Evolutionary conservation across 2,113 vertebrate genomes (phyloP).

Genomic region (Psittacara wagleri): DNA sequence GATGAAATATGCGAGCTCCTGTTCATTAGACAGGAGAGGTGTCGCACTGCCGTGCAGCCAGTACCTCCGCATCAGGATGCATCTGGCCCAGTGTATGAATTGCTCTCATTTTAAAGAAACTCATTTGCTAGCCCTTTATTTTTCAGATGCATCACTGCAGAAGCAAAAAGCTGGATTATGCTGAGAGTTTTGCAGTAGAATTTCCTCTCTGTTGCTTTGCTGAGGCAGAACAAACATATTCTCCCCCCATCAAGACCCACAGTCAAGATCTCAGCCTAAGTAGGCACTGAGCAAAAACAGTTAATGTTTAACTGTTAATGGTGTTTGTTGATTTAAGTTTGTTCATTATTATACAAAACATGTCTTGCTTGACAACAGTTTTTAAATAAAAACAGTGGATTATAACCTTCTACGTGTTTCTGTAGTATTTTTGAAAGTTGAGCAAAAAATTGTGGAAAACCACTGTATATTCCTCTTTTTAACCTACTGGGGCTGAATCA

Average conservation of each 20-base stretch:
- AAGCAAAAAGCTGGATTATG: not conserved
- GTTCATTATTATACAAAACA: not conserved
- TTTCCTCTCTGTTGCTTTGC: not conserved
- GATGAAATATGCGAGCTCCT: not conserved
- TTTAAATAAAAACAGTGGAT: not conserved
- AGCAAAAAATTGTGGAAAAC: not conserved
- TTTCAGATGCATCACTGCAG: not conserved
- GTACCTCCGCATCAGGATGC: not conserved
- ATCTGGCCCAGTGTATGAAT: not conserved
- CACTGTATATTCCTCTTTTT: not conserved
- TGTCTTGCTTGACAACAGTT: not conserved
- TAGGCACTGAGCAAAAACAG: not conserved
- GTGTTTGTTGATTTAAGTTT: not conserved
- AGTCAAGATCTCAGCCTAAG: not conserved
- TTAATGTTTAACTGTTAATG: not conserved
- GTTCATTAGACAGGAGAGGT: not conserved
- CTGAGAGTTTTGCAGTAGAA: not conserved
- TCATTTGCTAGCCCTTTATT: not conserved
- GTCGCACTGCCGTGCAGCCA: fast-evolving
- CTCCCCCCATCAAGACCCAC: not conserved
- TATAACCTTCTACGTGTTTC: not conserved
- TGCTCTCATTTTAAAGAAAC: slow-evolving; percentile 7
- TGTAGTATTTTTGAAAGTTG: not conserved
- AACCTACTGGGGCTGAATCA: not conserved
- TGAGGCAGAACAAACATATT: not conserved